Conservation (phyloP, 2,113 vertebrate species). For the Platycercus adscitus region DNA sequence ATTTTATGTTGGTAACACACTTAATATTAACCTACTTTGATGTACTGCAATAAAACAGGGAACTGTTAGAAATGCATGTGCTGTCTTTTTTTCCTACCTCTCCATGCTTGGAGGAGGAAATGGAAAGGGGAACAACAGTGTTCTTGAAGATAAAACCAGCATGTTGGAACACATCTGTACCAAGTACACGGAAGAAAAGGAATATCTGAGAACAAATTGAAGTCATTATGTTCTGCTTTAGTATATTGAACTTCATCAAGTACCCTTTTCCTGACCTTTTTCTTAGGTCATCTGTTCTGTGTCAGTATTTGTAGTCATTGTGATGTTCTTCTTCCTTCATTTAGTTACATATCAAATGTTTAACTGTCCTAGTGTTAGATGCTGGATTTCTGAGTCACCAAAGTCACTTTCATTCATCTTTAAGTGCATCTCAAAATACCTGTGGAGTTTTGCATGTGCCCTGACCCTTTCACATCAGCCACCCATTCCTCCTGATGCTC, state of each 20-base stretch:
- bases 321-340: background rate
- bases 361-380: background rate
- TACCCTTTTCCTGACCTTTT: background rate
- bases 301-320: background rate
- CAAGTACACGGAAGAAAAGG: background rate
- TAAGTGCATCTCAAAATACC: background rate
- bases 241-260: background rate
- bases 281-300: background rate
- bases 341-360: background rate
- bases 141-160: background rate
- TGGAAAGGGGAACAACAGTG: background rate
- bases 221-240: background rate
- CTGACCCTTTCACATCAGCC: background rate
- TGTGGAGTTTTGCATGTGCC: background rate
- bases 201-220: background rate
- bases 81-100: slow-evolving; percentile 41
- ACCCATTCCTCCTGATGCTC: background rate
- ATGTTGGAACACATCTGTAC: background rate
- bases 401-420: background rate
- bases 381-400: background rate
- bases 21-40: slow-evolving; percentile 95
- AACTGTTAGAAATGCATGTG: slow-evolving; percentile 82
- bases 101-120: background rate
- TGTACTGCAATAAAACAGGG: slow-evolving; percentile 98
- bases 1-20: slow-evolving; percentile 88